Base-by-base conservation (phyloP, 2,888 invertebrate species). In the Blera fallax region DNA sequence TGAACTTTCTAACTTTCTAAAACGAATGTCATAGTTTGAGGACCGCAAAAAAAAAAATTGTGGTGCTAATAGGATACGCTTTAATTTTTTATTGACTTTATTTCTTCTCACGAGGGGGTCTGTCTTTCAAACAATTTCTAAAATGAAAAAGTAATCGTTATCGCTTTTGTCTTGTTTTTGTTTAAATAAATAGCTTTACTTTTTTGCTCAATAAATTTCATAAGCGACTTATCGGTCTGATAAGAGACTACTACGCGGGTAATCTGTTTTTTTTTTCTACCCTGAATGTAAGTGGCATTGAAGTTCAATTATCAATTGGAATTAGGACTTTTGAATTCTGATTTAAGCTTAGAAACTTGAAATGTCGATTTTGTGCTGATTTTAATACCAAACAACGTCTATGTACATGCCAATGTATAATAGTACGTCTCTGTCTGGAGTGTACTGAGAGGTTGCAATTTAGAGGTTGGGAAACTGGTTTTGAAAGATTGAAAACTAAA, bases 241-340 rank as follows among this genome's bases (percentile, higher is more conserved):
- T 81, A 80, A 72, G 50, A 14, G 11, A 16, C 14, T 27, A 21
- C 37, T 50, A 48, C 50, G 69, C 16, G 11, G 21, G 29, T 1
- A 32, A 37, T 37, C 43, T 16, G 29, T 11, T 29, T 73, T 14
- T 48, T n/a, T 27, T 16, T 64, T 32, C 1, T 50, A 10, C 27
- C 16, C 50, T 0, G 6, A 14, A 40, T 52, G 27, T 40, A 40
- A 52, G 16, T 69, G 78, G 24, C 69, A 78, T 73, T 78, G 83
- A 48, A 62, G 50, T 8, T 34, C 3, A 56, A 48, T 43, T 67
- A 83, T 83, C 78, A 69, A n/a, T 73, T 74, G 67, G 67, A 78
- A 73, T 78, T 83, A 48, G 67, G 67, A 83, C 83, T 54, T 62
- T 67, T 45, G 52, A 67, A 29, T 67, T 58, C n/a, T n/a, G 58